Conservation (phyloP, 2,888 invertebrate genomes). For the Drosophila dives region DNA sequence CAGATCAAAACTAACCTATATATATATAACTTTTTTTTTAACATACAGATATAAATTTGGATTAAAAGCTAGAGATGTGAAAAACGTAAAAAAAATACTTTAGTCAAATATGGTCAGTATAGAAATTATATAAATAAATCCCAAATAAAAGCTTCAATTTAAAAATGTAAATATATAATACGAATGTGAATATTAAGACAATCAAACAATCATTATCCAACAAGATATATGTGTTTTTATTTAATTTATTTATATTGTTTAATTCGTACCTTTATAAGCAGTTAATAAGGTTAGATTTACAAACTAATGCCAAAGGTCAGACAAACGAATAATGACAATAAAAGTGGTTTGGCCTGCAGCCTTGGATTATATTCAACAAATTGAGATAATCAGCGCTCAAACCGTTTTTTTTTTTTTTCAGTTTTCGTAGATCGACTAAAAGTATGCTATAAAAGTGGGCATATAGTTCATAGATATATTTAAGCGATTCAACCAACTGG, state of each 20-base stretch:
- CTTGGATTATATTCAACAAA: neutral
- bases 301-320: neutral
- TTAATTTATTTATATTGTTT: neutral
- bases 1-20: neutral
- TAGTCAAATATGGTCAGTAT: neutral
- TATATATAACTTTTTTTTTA: neutral
- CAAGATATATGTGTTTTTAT: neutral
- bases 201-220: neutral
- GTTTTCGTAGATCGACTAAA: conserved; percentile 29
- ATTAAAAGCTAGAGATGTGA: neutral
- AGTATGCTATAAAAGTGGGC: conserved; percentile 40
- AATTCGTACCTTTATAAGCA: neutral
- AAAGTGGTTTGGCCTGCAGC: neutral
- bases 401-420: neutral
- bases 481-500: neutral
- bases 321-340: neutral
- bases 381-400: neutral
- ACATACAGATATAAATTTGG: neutral
- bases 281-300: neutral
- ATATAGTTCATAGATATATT: neutral
- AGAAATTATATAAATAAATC: neutral
- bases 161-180: neutral
- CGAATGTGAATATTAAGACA: neutral
- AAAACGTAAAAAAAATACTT: neutral
- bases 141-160: neutral